Evolutionary conservation across 2,797 vertebrate species (phyloP).

Genomic region (Enteromius mattozi): DNA sequence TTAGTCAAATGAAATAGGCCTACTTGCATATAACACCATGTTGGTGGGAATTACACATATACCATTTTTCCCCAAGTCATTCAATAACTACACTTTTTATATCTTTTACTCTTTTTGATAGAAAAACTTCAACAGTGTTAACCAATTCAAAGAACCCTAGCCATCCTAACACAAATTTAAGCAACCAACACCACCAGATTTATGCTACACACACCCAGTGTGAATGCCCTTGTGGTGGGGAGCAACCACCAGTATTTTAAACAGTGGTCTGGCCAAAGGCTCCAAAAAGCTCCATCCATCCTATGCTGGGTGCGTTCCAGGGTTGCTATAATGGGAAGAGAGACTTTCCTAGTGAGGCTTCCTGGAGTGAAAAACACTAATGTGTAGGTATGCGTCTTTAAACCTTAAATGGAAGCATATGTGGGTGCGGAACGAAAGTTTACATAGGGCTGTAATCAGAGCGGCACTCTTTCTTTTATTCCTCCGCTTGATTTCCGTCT

Average conservation of each 20-base stretch:
- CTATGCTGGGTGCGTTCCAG: slow-evolving; percentile 59
- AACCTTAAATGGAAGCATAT: slow-evolving; percentile 84
- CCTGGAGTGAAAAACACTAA: slow-evolving; percentile 66
- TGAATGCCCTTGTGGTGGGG: slow-evolving; percentile 40
- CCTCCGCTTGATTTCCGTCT: slow-evolving; percentile 58
- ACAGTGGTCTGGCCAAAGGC: slow-evolving; percentile 21
- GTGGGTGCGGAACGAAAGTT: slow-evolving; percentile 73
- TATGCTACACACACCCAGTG: slow-evolving; percentile 37
- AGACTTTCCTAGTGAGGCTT: slow-evolving; percentile 64
- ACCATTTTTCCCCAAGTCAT: not conserved
- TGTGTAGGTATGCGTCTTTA: slow-evolving; percentile 77
- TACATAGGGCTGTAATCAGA: slow-evolving; percentile 80
- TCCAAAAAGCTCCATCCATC: slow-evolving; percentile 46
- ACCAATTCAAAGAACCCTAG: slow-evolving; percentile 5
- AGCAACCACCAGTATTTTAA: slow-evolving; percentile 42
- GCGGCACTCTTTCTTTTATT: slow-evolving; percentile 66
- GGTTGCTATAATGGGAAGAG: slow-evolving; percentile 69
- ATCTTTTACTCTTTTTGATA: not conserved
- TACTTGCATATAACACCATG: not conserved
- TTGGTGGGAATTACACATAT: not conserved
- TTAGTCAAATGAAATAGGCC: not conserved
- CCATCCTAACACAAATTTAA: slow-evolving; percentile 23
- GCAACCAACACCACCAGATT: slow-evolving; percentile 45
- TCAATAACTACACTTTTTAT: not conserved
- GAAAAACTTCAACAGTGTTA: not conserved